phyloP scores from a whole-genome alignment of 2,797 vertebrate species.

The Syngnathus acus region DNA sequence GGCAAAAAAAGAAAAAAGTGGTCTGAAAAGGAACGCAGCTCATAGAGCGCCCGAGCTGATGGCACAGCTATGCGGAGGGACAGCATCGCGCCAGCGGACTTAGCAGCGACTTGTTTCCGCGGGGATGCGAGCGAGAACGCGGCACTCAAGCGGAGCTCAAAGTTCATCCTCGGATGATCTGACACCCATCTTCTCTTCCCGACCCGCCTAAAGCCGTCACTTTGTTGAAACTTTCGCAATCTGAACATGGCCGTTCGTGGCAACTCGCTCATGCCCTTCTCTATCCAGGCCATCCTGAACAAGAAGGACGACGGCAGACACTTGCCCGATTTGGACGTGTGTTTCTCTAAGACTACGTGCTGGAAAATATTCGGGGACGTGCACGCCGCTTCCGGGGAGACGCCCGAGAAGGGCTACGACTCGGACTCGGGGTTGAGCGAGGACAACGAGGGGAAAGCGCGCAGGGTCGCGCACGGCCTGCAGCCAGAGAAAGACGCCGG shows the following conservation, averaged over 20 bases:
- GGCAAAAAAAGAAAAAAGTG: conserved; percentile 53
- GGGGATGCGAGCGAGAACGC: conserved; percentile 50
- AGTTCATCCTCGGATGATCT: conserved; percentile 45
- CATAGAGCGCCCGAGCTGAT: conserved; percentile 50
- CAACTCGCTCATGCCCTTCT: conserved; percentile 87
- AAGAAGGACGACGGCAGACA: conserved; percentile 80
- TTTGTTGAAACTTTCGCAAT: conserved; percentile 10
- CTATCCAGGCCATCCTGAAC: conserved; percentile 94
- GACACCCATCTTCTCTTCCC: conserved; percentile 11
- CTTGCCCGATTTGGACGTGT: conserved; percentile 73
- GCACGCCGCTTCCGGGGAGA: conserved; percentile 31
- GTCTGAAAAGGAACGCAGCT: conserved; percentile 70
- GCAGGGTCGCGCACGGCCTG: conserved; percentile 29
- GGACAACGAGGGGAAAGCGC: conserved; percentile 74
- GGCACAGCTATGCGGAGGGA: conserved; percentile 56
- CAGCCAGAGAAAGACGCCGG: conserved; percentile 61
- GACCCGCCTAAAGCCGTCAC: not conserved
- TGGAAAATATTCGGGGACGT: conserved; percentile 83
- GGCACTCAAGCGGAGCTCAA: conserved; percentile 21
- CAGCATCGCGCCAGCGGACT: conserved; percentile 54
- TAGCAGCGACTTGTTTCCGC: conserved; percentile 43
- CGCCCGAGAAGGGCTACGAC: conserved; percentile 77
- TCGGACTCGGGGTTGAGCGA: conserved; percentile 91
- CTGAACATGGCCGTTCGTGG: conserved; percentile 82
- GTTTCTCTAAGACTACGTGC: conserved; percentile 74